Evolutionary conservation across 92 coral and sea anemone species (phyloP).

Genomic region (Zoanthus sansibaricus): DNA sequence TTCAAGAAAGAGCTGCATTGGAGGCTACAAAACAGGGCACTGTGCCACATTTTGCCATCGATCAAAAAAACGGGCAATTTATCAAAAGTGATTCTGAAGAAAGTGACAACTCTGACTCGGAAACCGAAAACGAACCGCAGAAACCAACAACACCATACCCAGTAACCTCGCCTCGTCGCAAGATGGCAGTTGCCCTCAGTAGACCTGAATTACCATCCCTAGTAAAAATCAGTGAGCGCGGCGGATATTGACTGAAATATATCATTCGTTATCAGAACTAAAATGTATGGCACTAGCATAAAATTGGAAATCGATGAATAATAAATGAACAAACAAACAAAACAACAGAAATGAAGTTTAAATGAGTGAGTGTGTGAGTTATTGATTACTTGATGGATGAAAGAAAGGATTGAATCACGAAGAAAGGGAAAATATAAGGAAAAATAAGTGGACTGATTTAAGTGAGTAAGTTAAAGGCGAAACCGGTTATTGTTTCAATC

Average conservation of each 20-base stretch:
- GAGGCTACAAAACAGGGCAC: slow-evolving; percentile 30
- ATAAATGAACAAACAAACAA: no score
- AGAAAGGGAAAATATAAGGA: no score
- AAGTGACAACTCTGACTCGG: slow-evolving; percentile 1
- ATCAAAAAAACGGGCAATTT: neutral
- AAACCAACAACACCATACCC: slow-evolving; percentile 10
- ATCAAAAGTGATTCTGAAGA: neutral
- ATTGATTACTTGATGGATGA: no score
- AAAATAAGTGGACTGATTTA: no score
- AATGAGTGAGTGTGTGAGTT: no score
- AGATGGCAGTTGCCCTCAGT: neutral
- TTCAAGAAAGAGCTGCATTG: slow-evolving; percentile 38
- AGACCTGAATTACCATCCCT: slow-evolving; percentile 34
- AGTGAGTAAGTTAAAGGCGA: no score
- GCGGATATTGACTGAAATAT: neutral
- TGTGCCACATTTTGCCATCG: neutral
- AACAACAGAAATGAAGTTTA: no score
- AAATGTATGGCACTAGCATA: no score
- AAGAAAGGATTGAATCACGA: no score
- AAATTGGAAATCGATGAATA: no score
- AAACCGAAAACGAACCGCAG: slow-evolving; percentile 10
- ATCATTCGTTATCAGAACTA: no score
- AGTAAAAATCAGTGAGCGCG: neutral
- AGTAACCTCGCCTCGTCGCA: slow-evolving; percentile 40
- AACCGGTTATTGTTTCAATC: no score